phyloP scores from a whole-genome alignment of 2,888 invertebrate species.

The Subacronicta megacephala region DNA sequence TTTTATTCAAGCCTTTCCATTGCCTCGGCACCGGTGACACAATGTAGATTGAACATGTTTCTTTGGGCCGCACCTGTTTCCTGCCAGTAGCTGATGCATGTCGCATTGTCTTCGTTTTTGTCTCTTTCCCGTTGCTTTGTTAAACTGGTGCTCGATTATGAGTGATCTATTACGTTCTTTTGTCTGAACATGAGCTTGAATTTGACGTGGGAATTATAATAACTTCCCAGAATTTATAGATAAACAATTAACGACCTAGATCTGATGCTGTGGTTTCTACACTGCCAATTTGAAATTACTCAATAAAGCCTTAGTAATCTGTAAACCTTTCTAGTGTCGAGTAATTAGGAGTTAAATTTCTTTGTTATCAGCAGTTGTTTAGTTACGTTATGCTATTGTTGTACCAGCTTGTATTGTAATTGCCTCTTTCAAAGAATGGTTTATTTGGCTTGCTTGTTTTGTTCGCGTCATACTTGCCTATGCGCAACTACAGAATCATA shows the following conservation, averaged over 20 bases:
- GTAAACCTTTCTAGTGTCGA: slow-evolving; percentile 21
- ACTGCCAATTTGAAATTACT: slow-evolving; percentile 45
- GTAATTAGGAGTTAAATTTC: slow-evolving; percentile 13
- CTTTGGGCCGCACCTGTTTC: slow-evolving; percentile 71
- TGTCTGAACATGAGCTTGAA: slow-evolving; percentile 48
- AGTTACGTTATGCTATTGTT: slow-evolving; percentile 11
- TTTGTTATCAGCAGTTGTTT: slow-evolving; percentile 14
- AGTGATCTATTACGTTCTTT: slow-evolving; percentile 48
- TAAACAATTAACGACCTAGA: slow-evolving; percentile 44
- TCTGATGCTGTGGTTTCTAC: slow-evolving; percentile 44
- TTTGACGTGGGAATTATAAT: slow-evolving; percentile 50
- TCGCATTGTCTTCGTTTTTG: slow-evolving; percentile 75
- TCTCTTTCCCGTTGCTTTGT: slow-evolving; percentile 69
- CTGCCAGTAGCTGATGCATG: slow-evolving; percentile 68
- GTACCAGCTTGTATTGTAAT: slow-evolving; percentile 5
- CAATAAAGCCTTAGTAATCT: too few relatives aligned
- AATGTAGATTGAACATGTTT: slow-evolving; percentile 51
- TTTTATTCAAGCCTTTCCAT: slow-evolving; percentile 33
- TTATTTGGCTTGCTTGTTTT: not conserved
- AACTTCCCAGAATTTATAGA: slow-evolving; percentile 39
- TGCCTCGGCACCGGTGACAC: slow-evolving; percentile 39
- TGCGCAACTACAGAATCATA: slow-evolving; percentile 22
- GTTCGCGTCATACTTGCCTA: slow-evolving; percentile 1
- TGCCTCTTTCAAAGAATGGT: not conserved
- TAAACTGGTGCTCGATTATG: slow-evolving; percentile 41